Base-by-base conservation (phyloP, 92 coral and sea anemone species). In the Porites evermanni region DNA sequence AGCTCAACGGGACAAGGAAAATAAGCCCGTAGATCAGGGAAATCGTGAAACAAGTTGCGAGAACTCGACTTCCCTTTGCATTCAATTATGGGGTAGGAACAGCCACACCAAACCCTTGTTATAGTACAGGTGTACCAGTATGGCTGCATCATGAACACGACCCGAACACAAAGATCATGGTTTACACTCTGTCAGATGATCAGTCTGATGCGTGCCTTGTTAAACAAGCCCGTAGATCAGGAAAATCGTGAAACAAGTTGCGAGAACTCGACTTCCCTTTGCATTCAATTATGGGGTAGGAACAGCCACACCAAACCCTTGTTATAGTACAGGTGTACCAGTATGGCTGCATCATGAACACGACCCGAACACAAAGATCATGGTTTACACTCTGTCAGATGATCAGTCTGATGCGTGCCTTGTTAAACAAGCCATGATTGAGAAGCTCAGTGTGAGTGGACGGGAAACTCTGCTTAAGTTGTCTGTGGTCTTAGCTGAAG, bases 281-380 rank as follows among this genome's bases (percentile, higher is more conserved):
- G 81, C 38, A 63, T 84, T 14, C 32, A 67, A 44, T 72, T 66
- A 12, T 68, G 87, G 12, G 53, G 67, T 18, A 13, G 73, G 23
- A 51, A 17, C 14, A 71, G 79, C 63, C 29, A 44, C 12, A 16
- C 70, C 66, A 76, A 74, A 29, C 80, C 72, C 23, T 23, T 76
- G 56, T 60, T 79, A 26, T 84, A 88, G 75, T 5, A 76, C 71
- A 2, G 88, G 78, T 26, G 89, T 91, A n/a, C 94, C 91, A 20
- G 89, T 83, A 17, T 87, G 92, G 92, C 87, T 92, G 24, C 84
- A 88, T 54, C 92, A 88, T 64, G 84, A 74, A 64, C 23, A n/a
- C 29, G 70, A 85, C 64, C 84, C 87, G 9, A 77, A 87, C 19
- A 72, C 51, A n/a, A 70, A 71, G 60, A 23, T 63, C 12, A 69